phyloP scores from a whole-genome alignment of 2,888 invertebrate genomes.

The Ferrisia virgata region DNA sequence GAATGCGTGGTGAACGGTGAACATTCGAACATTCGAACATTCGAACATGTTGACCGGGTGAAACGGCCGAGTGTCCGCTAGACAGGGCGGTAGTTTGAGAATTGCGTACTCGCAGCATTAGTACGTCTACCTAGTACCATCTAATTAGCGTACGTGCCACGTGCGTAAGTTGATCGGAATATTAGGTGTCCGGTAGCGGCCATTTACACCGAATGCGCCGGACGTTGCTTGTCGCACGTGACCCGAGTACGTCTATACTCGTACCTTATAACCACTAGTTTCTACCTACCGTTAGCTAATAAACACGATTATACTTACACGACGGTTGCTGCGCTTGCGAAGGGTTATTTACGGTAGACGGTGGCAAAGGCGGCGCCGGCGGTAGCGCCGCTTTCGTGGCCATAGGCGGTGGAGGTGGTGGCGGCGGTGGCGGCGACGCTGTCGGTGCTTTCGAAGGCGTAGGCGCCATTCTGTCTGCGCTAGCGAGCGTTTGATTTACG shows the following conservation, averaged over 20 bases:
- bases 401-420: conserved; percentile 46
- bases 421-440: conserved; percentile 44
- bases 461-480: background rate
- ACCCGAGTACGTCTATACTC: background rate
- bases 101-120: too few relatives aligned
- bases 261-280: too few relatives aligned
- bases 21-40: too few relatives aligned
- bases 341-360: background rate
- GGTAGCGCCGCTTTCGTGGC: conserved; percentile 59
- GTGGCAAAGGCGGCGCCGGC: conserved; percentile 60
- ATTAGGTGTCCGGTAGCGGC: too few relatives aligned
- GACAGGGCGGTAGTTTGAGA: too few relatives aligned
- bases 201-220: background rate
- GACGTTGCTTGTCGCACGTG: background rate
- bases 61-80: too few relatives aligned
- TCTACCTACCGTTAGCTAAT: too few relatives aligned
- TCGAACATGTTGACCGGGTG: too few relatives aligned
- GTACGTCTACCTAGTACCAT: too few relatives aligned
- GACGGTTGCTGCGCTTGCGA: background rate
- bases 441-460: conserved; percentile 38
- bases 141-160: too few relatives aligned
- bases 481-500: background rate
- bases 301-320: background rate
- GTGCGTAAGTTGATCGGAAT: too few relatives aligned
- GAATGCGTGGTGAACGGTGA: too few relatives aligned